Percentiles rank a stretch among this genome's conserved stretches.
These are phyloP conservation scores for Euleptes europaea DNA, from an alignment of 2,113 vertebrate genomes.

Conservation along the genomic window DNA sequence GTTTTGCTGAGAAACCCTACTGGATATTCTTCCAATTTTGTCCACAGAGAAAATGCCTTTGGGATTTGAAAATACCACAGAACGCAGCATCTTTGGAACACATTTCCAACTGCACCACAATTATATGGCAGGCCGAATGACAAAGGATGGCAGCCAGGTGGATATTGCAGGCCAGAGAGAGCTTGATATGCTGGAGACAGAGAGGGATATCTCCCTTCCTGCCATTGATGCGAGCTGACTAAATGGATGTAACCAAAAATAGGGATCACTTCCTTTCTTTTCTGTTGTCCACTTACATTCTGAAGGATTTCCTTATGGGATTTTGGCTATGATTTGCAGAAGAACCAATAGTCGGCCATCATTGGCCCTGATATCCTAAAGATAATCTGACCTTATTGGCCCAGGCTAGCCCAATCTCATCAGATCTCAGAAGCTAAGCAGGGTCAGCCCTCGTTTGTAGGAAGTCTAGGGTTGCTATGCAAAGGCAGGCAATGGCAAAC, in stretches of 20 bases:
- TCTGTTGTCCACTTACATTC: background rate
- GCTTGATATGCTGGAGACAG: background rate
- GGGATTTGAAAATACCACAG: conserved; percentile 17
- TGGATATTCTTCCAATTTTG: background rate
- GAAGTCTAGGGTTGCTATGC: no score
- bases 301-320: background rate
- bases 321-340: background rate
- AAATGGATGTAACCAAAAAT: background rate
- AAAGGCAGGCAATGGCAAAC: no score
- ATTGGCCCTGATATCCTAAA: background rate
- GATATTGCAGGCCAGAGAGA: conserved; percentile 3
- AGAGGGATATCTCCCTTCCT: background rate
- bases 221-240: conserved; percentile 7
- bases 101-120: conserved; percentile 12
- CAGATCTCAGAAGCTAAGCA: no score
- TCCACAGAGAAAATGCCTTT: conserved; percentile 18
- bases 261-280: background rate
- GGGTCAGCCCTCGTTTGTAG: no score
- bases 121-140: conserved; percentile 14
- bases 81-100: conserved; percentile 7
- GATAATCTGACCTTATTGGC: no score
- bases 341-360: background rate
- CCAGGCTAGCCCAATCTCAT: no score
- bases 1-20: conserved; percentile 20
- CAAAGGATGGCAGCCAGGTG: conserved; percentile 5